Base-by-base conservation (phyloP, 1,140 invertebrate genomes). In the Hesperophylax magnus region DNA sequence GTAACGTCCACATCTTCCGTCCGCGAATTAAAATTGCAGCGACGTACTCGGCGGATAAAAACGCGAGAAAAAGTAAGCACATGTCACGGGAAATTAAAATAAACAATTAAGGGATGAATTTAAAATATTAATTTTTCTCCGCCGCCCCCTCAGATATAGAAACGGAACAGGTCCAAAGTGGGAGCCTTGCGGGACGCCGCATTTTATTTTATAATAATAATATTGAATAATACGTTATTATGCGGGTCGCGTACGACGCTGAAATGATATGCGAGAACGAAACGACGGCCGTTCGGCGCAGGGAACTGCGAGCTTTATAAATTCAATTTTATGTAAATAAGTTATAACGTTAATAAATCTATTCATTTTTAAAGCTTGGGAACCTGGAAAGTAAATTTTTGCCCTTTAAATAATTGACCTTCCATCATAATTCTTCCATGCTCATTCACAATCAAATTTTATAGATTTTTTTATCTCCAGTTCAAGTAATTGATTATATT, bases 41-140 rank as follows among this genome's bases (percentile, higher is more conserved):
- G 71, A 71, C 76, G 39, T 76, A 65, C 67, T 65, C 74, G 65
- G 34, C 65, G 58, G 76, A 78, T 74, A 81, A 82, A 82, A 78
- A 78, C 22, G 31, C 61, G 67, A 53, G 69, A 34, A 81, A 77
- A 78, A 52, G 22, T 58, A 58, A 27, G 71, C 71, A 56, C 52
- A 72, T 52, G 17, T 47, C 18, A 31, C 67, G 39, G 65, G 39
- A 81, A 78, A 81, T 82, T 82, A 79, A 79, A 82, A 82, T 82
- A 82, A 82, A 82, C 81, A 82, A 79, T 82, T 82, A 79, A 24
- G 71, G 22, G 27, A 71, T 71, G 71, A 74, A 76, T 82, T 82
- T 74, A 82, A 81, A 82, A 82, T 78, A 82, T 75, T 56, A 75
- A 75, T 71, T 71, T 71, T 27, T 20, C 67, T 24, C 67, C 39